phyloP scores from a whole-genome alignment of 1,140 invertebrate species.

The Steinernema khuongi region DNA sequence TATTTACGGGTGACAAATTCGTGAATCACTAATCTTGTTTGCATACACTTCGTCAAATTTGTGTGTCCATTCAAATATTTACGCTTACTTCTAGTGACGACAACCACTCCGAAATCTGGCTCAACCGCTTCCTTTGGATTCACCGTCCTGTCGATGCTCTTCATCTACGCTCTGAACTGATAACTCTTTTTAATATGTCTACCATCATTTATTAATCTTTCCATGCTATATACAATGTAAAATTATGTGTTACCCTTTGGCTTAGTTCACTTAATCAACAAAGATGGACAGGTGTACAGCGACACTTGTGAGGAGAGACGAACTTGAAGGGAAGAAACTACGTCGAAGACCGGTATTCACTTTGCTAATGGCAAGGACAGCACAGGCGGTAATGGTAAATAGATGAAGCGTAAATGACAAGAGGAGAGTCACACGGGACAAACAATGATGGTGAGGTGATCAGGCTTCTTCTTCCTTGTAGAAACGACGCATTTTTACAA shows the following conservation, averaged over 20 bases:
- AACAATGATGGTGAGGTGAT: constrained; percentile 4
- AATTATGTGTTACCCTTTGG: background rate
- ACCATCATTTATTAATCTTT: constrained; percentile 7
- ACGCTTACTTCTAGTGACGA: no score
- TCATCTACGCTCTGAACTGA: background rate
- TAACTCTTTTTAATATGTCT: background rate
- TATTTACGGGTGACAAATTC: no score
- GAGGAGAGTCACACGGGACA: background rate
- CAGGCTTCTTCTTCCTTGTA: constrained; percentile 47
- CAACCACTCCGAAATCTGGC: no score
- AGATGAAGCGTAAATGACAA: background rate
- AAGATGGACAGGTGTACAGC: background rate
- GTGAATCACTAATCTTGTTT: no score
- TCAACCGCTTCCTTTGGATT: no score
- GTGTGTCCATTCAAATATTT: no score
- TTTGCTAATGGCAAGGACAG: constrained; percentile 1
- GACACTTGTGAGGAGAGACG: background rate
- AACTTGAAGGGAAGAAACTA: constrained; percentile 9
- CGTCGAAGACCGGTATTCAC: constrained; percentile 13
- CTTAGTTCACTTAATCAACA: background rate
- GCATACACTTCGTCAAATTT: no score
- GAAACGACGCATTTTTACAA: constrained; percentile 58
- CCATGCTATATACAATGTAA: background rate
- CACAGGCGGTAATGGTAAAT: background rate
- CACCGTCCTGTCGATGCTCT: background rate